phyloP scores from a whole-genome alignment of 1,140 invertebrate species.

The Matsumurasca onukii region DNA sequence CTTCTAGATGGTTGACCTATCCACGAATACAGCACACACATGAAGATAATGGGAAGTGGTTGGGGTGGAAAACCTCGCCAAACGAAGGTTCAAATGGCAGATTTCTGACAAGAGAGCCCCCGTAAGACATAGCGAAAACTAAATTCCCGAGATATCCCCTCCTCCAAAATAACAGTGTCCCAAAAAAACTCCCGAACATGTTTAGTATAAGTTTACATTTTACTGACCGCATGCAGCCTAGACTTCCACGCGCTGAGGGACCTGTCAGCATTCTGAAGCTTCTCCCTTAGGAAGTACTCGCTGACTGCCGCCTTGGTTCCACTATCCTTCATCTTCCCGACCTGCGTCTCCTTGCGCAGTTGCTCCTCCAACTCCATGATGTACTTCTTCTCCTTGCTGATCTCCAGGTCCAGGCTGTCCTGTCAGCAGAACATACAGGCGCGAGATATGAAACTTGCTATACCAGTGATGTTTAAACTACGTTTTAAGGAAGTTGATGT shows the following conservation, averaged over 20 bases:
- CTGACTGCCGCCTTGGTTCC: not conserved
- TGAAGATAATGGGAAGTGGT: not conserved
- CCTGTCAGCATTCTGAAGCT: not conserved
- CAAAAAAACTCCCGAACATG: no score
- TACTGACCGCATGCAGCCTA: not conserved
- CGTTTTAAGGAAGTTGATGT: not conserved
- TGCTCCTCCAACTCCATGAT: not conserved
- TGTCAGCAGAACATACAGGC: not conserved
- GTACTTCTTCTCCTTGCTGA: not conserved
- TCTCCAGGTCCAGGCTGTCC: not conserved
- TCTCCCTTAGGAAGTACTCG: not conserved
- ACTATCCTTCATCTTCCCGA: not conserved
- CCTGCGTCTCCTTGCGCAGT: not conserved
- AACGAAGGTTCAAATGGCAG: not conserved
- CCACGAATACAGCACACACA: not conserved
- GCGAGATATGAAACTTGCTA: not conserved
- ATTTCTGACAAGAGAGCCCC: not conserved
- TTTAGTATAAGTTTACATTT: no score
- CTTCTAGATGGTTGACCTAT: no score
- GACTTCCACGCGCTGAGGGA: not conserved
- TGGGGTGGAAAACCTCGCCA: not conserved
- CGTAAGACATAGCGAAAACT: not conserved
- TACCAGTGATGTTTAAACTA: not conserved
- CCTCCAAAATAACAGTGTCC: no score
- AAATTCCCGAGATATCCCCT: not conserved